phyloP scores from a whole-genome alignment of 2,113 vertebrate species.

The Callipepla squamata region DNA sequence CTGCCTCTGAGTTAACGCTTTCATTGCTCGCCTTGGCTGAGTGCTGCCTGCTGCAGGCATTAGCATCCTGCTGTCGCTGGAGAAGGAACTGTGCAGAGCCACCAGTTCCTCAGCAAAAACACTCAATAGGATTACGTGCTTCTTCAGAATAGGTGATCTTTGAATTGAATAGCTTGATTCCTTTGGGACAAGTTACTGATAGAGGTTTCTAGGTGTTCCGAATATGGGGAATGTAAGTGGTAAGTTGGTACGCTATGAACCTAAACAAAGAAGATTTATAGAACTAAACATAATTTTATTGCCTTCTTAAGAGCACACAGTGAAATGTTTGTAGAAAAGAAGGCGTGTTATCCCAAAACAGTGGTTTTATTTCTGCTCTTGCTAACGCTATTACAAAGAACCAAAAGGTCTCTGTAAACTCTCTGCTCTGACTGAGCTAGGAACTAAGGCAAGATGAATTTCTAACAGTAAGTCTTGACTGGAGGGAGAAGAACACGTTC shows the following conservation, averaged over 20 bases:
- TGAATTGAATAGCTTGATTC: background rate
- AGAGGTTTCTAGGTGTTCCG: conserved; percentile 1
- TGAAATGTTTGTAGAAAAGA: conserved; percentile 16
- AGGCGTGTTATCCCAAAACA: background rate
- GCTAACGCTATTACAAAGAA: background rate
- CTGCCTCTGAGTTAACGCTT: conserved; percentile 25
- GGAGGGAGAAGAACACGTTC: background rate
- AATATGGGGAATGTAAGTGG: background rate
- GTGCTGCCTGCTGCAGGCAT: background rate
- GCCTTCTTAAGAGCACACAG: background rate
- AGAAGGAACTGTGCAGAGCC: background rate
- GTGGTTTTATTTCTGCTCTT: background rate
- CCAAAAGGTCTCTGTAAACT: background rate
- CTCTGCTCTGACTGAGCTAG: background rate
- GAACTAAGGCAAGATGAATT: background rate
- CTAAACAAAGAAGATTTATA: conserved; percentile 1
- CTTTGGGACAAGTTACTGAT: background rate
- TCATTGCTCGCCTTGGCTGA: background rate
- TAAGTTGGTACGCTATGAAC: background rate
- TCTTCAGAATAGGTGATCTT: background rate
- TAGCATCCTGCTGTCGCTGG: background rate
- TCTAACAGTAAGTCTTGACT: background rate
- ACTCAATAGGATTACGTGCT: background rate
- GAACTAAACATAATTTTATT: conserved; percentile 23
- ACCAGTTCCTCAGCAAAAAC: background rate